A percentile compares a stretch with the other conserved stretches of the same genome.
phyloP scores from a whole-genome alignment of 1,140 invertebrate genomes.

The Zaprionus capensis region DNA sequence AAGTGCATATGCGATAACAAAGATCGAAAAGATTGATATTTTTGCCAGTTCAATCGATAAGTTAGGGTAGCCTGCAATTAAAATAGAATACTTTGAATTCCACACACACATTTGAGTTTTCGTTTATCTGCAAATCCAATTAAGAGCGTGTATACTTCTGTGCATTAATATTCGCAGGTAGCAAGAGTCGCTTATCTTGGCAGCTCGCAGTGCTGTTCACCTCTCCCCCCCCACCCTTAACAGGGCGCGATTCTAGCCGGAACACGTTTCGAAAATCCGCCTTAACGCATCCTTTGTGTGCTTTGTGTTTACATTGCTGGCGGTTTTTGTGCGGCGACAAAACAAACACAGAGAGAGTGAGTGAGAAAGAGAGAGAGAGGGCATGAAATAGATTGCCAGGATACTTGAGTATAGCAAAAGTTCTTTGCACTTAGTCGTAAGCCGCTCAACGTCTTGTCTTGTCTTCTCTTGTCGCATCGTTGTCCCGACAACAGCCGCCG shows the following conservation, averaged over 20 bases:
- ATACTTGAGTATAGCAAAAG: constrained; percentile 32
- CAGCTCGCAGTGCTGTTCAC: not conserved
- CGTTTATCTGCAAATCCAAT: constrained; percentile 24
- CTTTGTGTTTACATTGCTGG: constrained; percentile 41
- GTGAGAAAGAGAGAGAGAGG: not conserved
- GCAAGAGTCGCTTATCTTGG: not conserved
- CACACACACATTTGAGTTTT: not conserved
- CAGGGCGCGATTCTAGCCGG: not conserved
- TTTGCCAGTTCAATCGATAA: constrained; percentile 2
- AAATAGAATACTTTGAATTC: not conserved
- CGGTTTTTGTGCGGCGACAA: constrained; percentile 29
- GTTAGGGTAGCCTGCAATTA: not conserved
- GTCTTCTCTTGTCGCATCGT: constrained; percentile 13
- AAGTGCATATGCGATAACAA: not conserved
- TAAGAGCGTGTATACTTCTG: constrained; percentile 10
- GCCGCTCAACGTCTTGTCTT: constrained; percentile 34
- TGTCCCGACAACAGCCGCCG: constrained; percentile 48
- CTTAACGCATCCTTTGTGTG: constrained; percentile 43
- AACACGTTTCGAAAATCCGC: constrained; percentile 12
- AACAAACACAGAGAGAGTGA: constrained; percentile 31
- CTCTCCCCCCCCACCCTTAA: not conserved
- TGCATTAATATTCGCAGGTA: constrained; percentile 4
- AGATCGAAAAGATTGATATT: not conserved
- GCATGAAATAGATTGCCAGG: constrained; percentile 31
- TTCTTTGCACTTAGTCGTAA: constrained; percentile 67